Evolutionary conservation across 1,140 invertebrate genomes (phyloP).

Genomic region (Scylla paramamosain): DNA sequence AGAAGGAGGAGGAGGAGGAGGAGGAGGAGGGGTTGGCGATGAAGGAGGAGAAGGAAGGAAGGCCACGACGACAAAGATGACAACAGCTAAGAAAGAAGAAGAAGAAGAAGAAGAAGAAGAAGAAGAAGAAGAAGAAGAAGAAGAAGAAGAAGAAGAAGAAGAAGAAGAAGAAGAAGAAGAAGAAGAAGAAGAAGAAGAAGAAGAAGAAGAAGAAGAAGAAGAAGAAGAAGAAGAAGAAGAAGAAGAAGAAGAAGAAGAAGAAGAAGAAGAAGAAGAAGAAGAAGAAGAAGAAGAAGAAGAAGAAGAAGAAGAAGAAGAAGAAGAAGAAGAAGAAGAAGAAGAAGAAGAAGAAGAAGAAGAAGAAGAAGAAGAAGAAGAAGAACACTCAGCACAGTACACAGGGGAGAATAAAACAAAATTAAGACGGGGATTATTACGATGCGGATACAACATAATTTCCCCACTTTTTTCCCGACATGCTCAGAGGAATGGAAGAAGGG

Average conservation of each 20-base stretch:
- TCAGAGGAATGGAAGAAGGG: background rate
- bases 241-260: background rate
- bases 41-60: background rate
- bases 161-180: background rate
- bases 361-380: too few relatives aligned
- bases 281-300: background rate
- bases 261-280: background rate
- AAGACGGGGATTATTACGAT: too few relatives aligned
- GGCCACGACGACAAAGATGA: background rate
- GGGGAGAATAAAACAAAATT: too few relatives aligned
- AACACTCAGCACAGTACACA: too few relatives aligned
- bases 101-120: background rate
- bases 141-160: background rate
- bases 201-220: background rate
- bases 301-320: too few relatives aligned
- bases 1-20: too few relatives aligned
- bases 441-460: too few relatives aligned
- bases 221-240: background rate
- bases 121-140: background rate
- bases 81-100: background rate
- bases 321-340: too few relatives aligned
- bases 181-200: background rate
- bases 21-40: background rate
- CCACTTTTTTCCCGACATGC: background rate
- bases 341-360: too few relatives aligned